Base-by-base conservation (phyloP, 2,888 invertebrate genomes). In the Anagyrus pseudococci region DNA sequence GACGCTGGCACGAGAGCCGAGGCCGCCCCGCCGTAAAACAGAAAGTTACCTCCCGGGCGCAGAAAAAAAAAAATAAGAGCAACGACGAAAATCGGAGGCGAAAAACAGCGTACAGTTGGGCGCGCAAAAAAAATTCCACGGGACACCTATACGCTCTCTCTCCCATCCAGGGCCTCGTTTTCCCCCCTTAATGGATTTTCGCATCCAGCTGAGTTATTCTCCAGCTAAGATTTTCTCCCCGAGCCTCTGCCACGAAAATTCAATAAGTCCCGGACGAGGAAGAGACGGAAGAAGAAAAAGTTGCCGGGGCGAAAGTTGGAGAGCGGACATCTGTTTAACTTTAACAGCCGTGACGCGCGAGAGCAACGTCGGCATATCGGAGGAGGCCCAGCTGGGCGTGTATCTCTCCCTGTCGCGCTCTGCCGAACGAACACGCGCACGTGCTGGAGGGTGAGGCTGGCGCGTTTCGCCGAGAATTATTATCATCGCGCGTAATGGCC, bases 401-500 rank as follows among this genome's bases (percentile, higher is more conserved):
- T n/a, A n/a, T n/a, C n/a, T n/a, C n/a, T n/a, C n/a, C n/a, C n/a
- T n/a, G n/a, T n/a, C n/a, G n/a, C n/a, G 29, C 20, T n/a, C 15
- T 2, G 6, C 17, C 25, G 29, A 25, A 41, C 49, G n/a, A 20
- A 50, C 20, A 33, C 50, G 25, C 37, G 17, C 29, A 26, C 60
- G 20, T 40, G 40, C 25, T 60, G 29, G 10, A 4, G 29, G 10
- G 29, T 10, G 29, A 29, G 29, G 29, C 29, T 4, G 29, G 29
- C 4, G 29, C 6, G 20, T 62, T 68, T 67, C 69, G 46, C 55
- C 53, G 61, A 56, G 66, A 66, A 63, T 69, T 68, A 70, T 69
- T 66, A 69, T 70, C 68, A 67, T 67, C 62, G 64, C 64, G 58
- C 66, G 62, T 70, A 69, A 70, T 66, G 67, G 64, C 61, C 60